Conservation (phyloP, 2,888 invertebrate species). For the Dryobotodes eremita region DNA sequence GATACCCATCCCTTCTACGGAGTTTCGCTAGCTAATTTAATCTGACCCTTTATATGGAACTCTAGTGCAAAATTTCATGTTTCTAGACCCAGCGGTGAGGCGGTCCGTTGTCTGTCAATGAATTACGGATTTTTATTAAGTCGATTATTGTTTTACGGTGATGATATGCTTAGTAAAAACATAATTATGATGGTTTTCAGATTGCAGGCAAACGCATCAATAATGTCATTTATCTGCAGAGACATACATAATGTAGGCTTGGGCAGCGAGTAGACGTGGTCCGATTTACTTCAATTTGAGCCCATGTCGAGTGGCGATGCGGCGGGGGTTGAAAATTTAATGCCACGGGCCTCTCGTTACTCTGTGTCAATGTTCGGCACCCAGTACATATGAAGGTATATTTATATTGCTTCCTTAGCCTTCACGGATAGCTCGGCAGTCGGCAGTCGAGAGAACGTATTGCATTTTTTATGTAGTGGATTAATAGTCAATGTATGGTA, state of each 20-base stretch:
- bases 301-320: conserved; percentile 73
- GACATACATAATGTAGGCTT: conserved; percentile 59
- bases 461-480: conserved; percentile 65
- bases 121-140: not conserved
- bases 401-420: conserved; percentile 65
- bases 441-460: conserved; percentile 45
- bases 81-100: not conserved
- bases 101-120: too few species aligned
- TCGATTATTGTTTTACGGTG: not conserved
- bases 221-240: conserved; percentile 56
- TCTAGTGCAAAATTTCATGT: not conserved
- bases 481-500: conserved; percentile 65
- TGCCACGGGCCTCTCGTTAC: conserved; percentile 75
- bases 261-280: conserved; percentile 61
- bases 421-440: conserved; percentile 45
- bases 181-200: conserved; percentile 1
- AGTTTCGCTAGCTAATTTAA: too few species aligned
- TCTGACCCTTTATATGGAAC: too few species aligned
- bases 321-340: conserved; percentile 80
- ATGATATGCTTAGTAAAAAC: not conserved
- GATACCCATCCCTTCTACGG: too few species aligned
- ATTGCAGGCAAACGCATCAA: conserved; percentile 55
- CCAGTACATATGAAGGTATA: conserved; percentile 68
- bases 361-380: conserved; percentile 76
- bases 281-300: conserved; percentile 79